Conservation (phyloP, 1,140 invertebrate genomes). For the Thaumatotibia leucotreta region DNA sequence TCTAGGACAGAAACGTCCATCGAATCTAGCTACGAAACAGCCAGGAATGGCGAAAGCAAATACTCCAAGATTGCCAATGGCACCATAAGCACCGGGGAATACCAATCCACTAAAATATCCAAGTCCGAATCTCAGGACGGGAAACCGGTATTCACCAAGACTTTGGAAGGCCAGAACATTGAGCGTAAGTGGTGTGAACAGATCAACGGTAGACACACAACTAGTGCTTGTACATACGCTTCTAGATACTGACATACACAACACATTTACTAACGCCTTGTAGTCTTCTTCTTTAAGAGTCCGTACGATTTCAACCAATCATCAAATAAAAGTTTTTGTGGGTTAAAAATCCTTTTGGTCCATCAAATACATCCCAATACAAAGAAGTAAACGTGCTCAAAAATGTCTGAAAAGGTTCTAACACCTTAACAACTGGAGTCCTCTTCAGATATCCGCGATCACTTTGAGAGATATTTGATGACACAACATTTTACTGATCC, state of each 20-base stretch:
- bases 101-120: slow-evolving; percentile 40
- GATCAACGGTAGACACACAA: slow-evolving; percentile 38
- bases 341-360: no score
- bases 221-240: slow-evolving; percentile 72
- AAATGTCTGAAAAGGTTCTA: background rate
- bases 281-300: slow-evolving; percentile 27
- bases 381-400: background rate
- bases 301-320: slow-evolving; percentile 34
- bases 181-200: slow-evolving; percentile 83
- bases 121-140: slow-evolving; percentile 69
- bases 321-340: background rate
- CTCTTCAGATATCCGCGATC: background rate
- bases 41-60: slow-evolving; percentile 50
- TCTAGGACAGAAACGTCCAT: slow-evolving; percentile 51
- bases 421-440: background rate
- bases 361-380: background rate
- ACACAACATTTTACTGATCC: background rate
- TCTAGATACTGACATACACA: slow-evolving; percentile 65
- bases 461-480: background rate
- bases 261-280: slow-evolving; percentile 63
- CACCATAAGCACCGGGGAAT: slow-evolving; percentile 37
- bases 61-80: slow-evolving; percentile 58
- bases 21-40: slow-evolving; percentile 64
- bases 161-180: slow-evolving; percentile 84
- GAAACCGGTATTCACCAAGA: slow-evolving; percentile 83